A percentile compares a stretch with the other conserved stretches of the same genome.
phyloP scores from a whole-genome alignment of 2,797 vertebrate species.

The Etheostoma perlongum region DNA sequence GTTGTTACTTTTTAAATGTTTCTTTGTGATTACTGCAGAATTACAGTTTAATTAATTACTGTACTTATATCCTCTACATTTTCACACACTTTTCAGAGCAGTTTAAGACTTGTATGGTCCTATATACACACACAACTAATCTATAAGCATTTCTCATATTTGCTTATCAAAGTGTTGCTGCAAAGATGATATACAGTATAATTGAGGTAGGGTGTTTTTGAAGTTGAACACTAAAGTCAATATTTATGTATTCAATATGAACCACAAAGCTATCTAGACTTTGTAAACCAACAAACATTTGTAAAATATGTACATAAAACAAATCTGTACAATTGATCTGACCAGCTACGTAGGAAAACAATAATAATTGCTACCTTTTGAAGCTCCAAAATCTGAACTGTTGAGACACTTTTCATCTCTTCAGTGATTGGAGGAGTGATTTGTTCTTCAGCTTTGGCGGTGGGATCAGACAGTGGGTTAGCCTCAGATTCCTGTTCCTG shows the following conservation, averaged over 20 bases:
- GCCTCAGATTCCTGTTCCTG: constrained; percentile 66
- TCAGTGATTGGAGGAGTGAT: constrained; percentile 71
- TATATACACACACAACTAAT: background rate
- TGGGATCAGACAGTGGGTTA: constrained; percentile 47
- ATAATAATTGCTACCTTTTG: constrained; percentile 87
- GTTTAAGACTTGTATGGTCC: background rate
- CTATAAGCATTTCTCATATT: background rate
- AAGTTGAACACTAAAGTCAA: background rate
- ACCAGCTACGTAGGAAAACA: background rate
- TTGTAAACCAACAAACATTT: background rate
- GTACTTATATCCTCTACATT: background rate
- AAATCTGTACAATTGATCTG: background rate
- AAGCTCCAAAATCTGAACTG: constrained; percentile 87
- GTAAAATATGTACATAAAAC: background rate
- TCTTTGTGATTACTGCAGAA: background rate
- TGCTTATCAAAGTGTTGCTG: background rate
- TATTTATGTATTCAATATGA: background rate
- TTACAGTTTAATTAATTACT: background rate
- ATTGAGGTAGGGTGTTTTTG: background rate
- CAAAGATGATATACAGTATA: background rate
- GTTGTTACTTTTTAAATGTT: background rate
- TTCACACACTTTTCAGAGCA: constrained; percentile 3
- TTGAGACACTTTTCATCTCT: constrained; percentile 81
- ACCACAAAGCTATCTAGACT: background rate
- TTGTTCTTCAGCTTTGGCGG: constrained; percentile 42